Evolutionary conservation across 2,888 invertebrate species (phyloP), one percentile per base, ranked within the genome.

Genomic region (Spisula solida): DNA sequence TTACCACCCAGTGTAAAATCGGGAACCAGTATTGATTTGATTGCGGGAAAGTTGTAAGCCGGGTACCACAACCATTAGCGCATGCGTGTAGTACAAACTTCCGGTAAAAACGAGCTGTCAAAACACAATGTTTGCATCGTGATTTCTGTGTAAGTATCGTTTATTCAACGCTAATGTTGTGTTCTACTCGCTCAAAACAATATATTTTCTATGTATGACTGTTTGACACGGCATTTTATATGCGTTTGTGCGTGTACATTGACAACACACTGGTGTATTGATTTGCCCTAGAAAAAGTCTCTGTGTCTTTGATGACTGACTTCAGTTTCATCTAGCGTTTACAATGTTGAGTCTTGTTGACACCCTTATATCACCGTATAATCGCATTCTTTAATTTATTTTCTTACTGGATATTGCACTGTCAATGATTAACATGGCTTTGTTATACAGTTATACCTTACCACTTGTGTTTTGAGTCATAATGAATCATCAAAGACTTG

Each of bases 81-180:
- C 84, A 81, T 47, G 88, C 88, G 81, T 29, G 14, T 56, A 12
- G 20, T 41, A 2, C 12, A 41, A 1, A 86, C 86, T 86, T 86
- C 86, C 86, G 86, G 41, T 66, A 41, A 86, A 41, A 79, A 48
- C 66, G 56, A 55, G 79, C 87, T 87, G 87, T 87, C 87, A 87
- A 82, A 82, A 87, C 34, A 86, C 48, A 75, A 82, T 80, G 80
- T 80, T 47, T 48, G 47, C 47, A 80, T 80, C 47, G 81, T 81
- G 29, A 51, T 81, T 55, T 51, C 55, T n/a, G 5, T 29, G 51
- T 51, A 81, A 51, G 29, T n/a, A 10, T 51, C 51, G 16, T 6
- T 75, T 31, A 41, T 66, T 25, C 6, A 25, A n/a, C 60, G 10
- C 10, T 5, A 25, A 66, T 66, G 60, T 66, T 66, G 60, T 66